These are phyloP conservation scores for Sparidentex hasta DNA, from an alignment of 2,797 vertebrate genomes.

Conservation along the genomic window DNA sequence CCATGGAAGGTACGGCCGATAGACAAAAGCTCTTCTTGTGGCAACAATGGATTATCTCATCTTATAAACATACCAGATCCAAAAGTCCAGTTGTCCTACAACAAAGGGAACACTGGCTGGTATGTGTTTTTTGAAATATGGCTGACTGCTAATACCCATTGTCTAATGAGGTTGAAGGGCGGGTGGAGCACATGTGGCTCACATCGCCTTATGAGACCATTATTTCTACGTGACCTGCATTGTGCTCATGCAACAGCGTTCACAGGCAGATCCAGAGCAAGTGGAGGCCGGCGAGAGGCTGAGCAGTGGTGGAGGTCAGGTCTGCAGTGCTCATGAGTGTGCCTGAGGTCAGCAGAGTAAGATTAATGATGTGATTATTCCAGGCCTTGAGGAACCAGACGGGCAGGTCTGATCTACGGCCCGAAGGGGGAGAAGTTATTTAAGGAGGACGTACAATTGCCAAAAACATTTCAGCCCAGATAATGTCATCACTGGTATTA, in stretches of 20 bases:
- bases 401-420: slow-evolving; percentile 25
- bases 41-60: slow-evolving; percentile 52
- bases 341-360: slow-evolving; percentile 28
- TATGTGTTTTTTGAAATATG: slow-evolving; percentile 25
- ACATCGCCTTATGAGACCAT: slow-evolving; percentile 34
- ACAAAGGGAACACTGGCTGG: background rate
- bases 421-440: slow-evolving; percentile 32
- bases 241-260: slow-evolving; percentile 52
- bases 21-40: slow-evolving; percentile 35
- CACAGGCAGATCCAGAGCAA: slow-evolving; percentile 35
- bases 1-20: background rate
- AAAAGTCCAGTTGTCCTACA: background rate
- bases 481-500: slow-evolving; percentile 2
- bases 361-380: slow-evolving; percentile 40
- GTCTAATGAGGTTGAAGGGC: slow-evolving; percentile 33
- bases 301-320: slow-evolving; percentile 21
- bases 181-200: slow-evolving; percentile 15
- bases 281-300: slow-evolving; percentile 4
- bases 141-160: slow-evolving; percentile 31
- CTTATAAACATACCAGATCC: slow-evolving; percentile 16
- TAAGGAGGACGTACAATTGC: slow-evolving; percentile 14
- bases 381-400: slow-evolving; percentile 46
- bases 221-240: slow-evolving; percentile 69
- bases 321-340: slow-evolving; percentile 5
- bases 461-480: slow-evolving; percentile 8